A percentile compares a stretch with the other conserved stretches of the same genome.
Conservation (phyloP, 2,797 vertebrate species). For the Acestrorhynchus altus region DNA sequence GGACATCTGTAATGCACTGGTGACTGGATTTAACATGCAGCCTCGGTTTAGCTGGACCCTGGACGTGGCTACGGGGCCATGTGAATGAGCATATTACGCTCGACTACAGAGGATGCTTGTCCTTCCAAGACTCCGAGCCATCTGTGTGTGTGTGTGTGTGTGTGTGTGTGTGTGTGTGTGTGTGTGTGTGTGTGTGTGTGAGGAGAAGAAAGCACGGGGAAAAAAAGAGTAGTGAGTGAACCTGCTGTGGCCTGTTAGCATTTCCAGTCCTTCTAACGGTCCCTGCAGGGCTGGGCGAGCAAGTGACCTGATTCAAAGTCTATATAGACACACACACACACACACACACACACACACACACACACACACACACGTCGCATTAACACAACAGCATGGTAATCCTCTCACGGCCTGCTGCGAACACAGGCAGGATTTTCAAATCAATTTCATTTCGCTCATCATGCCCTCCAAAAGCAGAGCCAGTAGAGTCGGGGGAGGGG, state of each 20-base stretch:
- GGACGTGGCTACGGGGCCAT: neutral
- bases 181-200: constrained; percentile 5
- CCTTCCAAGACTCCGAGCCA: constrained; percentile 44
- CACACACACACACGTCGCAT: constrained; percentile 59
- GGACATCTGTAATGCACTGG: constrained; percentile 1
- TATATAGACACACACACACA: constrained; percentile 7
- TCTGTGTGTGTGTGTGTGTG: constrained; percentile 28
- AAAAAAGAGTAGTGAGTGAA: constrained; percentile 21
- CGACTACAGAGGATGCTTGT: constrained; percentile 44
- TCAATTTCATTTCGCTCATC: constrained; percentile 78
- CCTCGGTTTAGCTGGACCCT: constrained; percentile 1
- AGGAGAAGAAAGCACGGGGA: neutral
- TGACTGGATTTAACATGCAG: constrained; percentile 35
- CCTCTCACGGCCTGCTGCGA: constrained; percentile 71
- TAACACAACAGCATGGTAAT: constrained; percentile 79
- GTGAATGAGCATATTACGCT: constrained; percentile 21
- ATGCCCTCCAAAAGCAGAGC: constrained; percentile 37
- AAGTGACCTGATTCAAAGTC: constrained; percentile 57
- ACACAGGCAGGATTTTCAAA: constrained; percentile 76
- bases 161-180: constrained; percentile 25
- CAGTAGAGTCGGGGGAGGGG: neutral
- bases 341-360: constrained; percentile 11
- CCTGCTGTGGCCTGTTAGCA: constrained; percentile 34
- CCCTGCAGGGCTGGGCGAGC: constrained; percentile 37
- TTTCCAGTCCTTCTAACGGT: constrained; percentile 31